Conservation (phyloP, 2,797 vertebrate species). For the Sternotherus odoratus region DNA sequence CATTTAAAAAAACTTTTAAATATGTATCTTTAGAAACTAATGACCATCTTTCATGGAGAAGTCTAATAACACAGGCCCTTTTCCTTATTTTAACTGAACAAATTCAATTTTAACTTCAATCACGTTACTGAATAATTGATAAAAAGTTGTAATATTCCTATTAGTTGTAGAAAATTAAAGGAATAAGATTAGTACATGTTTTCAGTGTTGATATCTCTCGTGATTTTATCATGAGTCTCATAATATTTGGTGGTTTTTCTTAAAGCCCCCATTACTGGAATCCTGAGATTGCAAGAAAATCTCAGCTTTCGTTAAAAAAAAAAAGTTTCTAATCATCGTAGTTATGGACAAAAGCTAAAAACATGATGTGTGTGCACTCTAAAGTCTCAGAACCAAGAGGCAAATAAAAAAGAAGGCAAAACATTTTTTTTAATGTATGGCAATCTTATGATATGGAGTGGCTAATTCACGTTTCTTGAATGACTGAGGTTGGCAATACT, state of each 20-base stretch:
- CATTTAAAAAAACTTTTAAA: not conserved
- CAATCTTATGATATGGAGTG: not conserved
- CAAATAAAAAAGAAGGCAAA: not conserved
- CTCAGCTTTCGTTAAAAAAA: not conserved
- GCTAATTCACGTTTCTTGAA: not conserved
- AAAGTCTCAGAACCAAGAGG: not conserved
- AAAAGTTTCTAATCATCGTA: not conserved
- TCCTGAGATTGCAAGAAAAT: not conserved
- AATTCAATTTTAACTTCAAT: not conserved
- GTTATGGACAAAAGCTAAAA: not conserved
- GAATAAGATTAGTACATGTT: not conserved
- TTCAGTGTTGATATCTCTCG: not conserved
- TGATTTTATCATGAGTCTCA: fast-evolving
- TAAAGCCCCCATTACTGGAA: not conserved
- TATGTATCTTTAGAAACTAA: not conserved
- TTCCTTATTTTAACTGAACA: not conserved
- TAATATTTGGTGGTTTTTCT: not conserved
- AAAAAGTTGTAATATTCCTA: not conserved
- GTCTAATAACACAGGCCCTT: not conserved
- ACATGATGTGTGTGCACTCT: not conserved
- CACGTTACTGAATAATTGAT: not conserved
- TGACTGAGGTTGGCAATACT: fast-evolving
- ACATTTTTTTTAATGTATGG: not conserved
- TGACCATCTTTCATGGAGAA: not conserved
- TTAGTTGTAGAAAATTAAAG: not conserved